A percentile compares a stretch with the other conserved stretches of the same genome.
These are phyloP conservation scores for Zaprionus gabonicus DNA, from an alignment of 1,140 invertebrate species.

Conservation along the genomic window DNA sequence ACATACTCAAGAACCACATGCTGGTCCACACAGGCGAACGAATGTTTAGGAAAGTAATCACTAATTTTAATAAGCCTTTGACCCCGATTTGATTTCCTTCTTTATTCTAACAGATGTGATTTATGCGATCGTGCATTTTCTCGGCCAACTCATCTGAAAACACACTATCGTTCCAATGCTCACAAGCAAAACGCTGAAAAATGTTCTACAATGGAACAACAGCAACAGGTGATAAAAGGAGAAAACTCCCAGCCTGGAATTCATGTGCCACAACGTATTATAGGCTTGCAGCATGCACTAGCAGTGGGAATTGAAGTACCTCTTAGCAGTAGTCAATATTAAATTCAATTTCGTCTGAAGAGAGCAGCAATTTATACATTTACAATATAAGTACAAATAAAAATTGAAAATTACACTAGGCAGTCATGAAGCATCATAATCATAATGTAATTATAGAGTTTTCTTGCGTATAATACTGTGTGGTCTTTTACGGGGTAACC, in stretches of 20 bases:
- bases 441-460: background rate
- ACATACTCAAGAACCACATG: conserved; percentile 74
- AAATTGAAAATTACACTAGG: background rate
- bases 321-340: conserved; percentile 25
- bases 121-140: conserved; percentile 65
- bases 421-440: background rate
- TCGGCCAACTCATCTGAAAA: conserved; percentile 63
- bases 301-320: conserved; percentile 39
- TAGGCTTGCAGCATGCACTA: background rate
- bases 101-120: conserved; percentile 51
- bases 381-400: background rate
- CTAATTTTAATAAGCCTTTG: background rate
- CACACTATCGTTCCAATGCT: conserved; percentile 67
- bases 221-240: background rate
- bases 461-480: background rate
- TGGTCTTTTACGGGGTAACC: background rate
- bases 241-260: background rate
- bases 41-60: conserved; percentile 49
- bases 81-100: background rate
- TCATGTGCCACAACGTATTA: background rate
- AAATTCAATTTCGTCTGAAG: background rate
- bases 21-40: conserved; percentile 73
- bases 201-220: background rate
- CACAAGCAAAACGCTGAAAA: conserved; percentile 70
- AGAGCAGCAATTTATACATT: background rate